These are phyloP conservation scores for Pegoplata infirma DNA, from an alignment of 2,888 invertebrate species.

Conservation along the genomic window DNA sequence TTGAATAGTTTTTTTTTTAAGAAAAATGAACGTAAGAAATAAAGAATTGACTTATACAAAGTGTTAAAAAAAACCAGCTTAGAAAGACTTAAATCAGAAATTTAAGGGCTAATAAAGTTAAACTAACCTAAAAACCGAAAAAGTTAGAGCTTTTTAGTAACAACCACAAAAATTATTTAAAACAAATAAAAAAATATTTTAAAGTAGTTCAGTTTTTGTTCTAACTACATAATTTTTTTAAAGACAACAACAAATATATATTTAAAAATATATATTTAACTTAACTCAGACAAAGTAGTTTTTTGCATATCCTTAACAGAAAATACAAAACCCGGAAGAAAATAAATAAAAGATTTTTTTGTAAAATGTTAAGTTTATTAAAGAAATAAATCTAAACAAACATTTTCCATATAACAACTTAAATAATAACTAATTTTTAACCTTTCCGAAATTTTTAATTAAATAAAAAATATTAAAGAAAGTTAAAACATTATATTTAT, in stretches of 20 bases:
- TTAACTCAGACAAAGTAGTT: slow-evolving; percentile 76
- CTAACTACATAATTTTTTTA: slow-evolving; percentile 48
- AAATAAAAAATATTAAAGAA: neutral
- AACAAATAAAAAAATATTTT: slow-evolving; percentile 34
- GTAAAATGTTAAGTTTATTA: slow-evolving; percentile 35
- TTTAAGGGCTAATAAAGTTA: slow-evolving; percentile 38
- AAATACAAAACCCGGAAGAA: slow-evolving; percentile 50
- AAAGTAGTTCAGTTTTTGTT: slow-evolving; percentile 25
- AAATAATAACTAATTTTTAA: slow-evolving; percentile 67
- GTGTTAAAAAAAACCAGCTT: slow-evolving; percentile 52
- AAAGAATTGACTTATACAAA: slow-evolving; percentile 52
- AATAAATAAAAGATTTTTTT: slow-evolving; percentile 29
- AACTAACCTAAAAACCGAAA: slow-evolving; percentile 33
- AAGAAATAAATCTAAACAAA: slow-evolving; percentile 14
- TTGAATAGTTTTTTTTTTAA: slow-evolving; percentile 56
- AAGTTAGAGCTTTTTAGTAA: slow-evolving; percentile 63
- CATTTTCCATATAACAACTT: slow-evolving; percentile 19
- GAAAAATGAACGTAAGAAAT: slow-evolving; percentile 41
- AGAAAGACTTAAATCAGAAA: slow-evolving; percentile 45
- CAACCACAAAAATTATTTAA: slow-evolving; percentile 59
- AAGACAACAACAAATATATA: slow-evolving; percentile 65
- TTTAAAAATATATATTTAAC: slow-evolving; percentile 54
- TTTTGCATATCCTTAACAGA: slow-evolving; percentile 73
- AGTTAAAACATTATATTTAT: slow-evolving; percentile 25
- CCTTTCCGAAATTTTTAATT: slow-evolving; percentile 70